Evolutionary conservation across 2,113 vertebrate genomes (phyloP), one percentile per base, ranked within the genome.

Genomic region (Raja brachyura): DNA sequence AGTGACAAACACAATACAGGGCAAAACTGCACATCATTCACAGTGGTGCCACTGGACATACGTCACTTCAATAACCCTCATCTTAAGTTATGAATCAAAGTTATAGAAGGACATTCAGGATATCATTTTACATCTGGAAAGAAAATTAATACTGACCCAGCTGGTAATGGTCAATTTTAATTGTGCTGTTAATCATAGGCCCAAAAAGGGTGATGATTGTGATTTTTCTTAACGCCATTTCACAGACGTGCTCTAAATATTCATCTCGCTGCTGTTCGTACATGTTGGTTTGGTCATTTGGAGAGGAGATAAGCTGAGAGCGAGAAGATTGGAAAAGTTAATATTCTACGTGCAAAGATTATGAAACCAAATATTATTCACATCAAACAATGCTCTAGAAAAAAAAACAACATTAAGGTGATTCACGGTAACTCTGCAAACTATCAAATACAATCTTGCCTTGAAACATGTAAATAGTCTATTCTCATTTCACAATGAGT

Each of bases 81-180:
- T 88, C 83, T 63, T 61, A n/a, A n/a, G n/a, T n/a, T n/a, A n/a
- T 66, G 25, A 63, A 66, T 88, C 83, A 31, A 83, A 83, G 28
- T 5, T 88, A 88, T 4, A n/a, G 11, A 48, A 88, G 63, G 83
- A 63, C 39, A 88, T n/a, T 14, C 10, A 0, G 28, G 56, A 85
- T 25, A 61, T 85, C 0, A 63, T 31, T 88, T 63, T 14, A 63
- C 56, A 63, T 7, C 10, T 8, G 66, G 22, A 92, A 92, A 22
- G 39, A 66, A 92, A 74, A 88, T 22, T 1, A 31, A 77, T 54
- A 83, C 95, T 94, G 95, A 99, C 99, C 99, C 96, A 99, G 97
- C 96, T 99, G 99, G 95, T 99, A 99, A 96, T 99, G 98, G 95
- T 99, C 99, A 2, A 99, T 99, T 94, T 99, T 99, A 98, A 99